These are phyloP conservation scores for Sardinella longiceps DNA, from an alignment of 2,797 vertebrate species.

Conservation along the genomic window DNA sequence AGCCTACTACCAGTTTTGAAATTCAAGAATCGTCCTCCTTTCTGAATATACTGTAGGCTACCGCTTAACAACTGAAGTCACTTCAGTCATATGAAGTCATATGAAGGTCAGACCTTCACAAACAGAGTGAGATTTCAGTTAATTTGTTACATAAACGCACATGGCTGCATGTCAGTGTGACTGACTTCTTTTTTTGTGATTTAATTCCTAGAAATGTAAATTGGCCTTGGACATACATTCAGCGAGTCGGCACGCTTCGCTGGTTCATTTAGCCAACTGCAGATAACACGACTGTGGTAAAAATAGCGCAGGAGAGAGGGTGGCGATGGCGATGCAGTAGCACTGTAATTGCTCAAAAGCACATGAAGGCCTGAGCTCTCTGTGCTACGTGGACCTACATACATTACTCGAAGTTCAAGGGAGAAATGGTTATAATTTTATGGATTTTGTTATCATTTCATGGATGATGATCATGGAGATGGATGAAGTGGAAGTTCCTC, in stretches of 20 bases:
- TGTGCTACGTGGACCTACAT: neutral
- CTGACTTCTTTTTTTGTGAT: neutral
- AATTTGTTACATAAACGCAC: neutral
- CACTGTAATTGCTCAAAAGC: slow-evolving; percentile 1
- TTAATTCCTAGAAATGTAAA: slow-evolving; percentile 10
- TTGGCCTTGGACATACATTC: neutral
- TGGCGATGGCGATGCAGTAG: slow-evolving; percentile 7
- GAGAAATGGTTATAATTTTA: too few species aligned
- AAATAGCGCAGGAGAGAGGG: neutral
- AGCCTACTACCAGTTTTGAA: too few species aligned
- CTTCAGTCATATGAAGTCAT: neutral
- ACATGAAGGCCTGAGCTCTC: neutral
- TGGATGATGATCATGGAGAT: neutral
- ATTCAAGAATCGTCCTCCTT: too few species aligned
- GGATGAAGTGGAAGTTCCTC: neutral
- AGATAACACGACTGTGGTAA: slow-evolving; percentile 9
- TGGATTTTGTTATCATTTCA: too few species aligned
- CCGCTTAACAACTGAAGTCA: neutral
- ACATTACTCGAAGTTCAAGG: neutral
- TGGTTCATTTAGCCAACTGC: slow-evolving; percentile 2
- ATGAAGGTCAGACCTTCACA: slow-evolving; percentile 3
- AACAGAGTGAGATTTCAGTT: neutral
- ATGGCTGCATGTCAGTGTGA: neutral
- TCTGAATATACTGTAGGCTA: too few species aligned
- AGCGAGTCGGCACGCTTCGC: neutral